Evolutionary conservation across 2,888 invertebrate species (phyloP), one percentile per base, ranked within the genome.

Genomic region (Polyommatus iphigenia): DNA sequence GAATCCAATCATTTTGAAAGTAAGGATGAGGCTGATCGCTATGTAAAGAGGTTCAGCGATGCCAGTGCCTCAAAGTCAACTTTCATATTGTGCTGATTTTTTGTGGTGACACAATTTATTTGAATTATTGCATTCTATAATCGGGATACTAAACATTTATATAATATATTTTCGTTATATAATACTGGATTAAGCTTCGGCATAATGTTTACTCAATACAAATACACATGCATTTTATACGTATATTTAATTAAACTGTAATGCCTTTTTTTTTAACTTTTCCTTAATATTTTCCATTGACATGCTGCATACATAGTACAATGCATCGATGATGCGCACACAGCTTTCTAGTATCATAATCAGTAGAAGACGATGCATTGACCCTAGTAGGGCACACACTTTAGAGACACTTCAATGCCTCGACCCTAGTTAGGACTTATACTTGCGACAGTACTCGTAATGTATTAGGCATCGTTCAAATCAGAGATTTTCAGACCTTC

Each of bases 401-500:
- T 32, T 67, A 1, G 6, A 29, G 29, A 67, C 7, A 32, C 13
- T 24, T 4, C 3, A 24, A 20, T 8, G 8, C 59, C 13, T 13
- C 10, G 24, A 62, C 62, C 41, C 46, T 62, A 13, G 24, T 67
- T 15, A 32, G 29, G 62, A 15, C 32, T 29, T 67, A 20, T 67
- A 29, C 67, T 67, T 67, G 4, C 29, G 67, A 67, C 15, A n/a
- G n/a, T n/a, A n/a, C n/a, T n/a, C 32, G 29, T 15, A 15, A 24
- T 62, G 24, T 24, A 24, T 10, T 6, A 20, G 59, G n/a, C 67
- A 67, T 15, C 29, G 29, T 29, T 67, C 29, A 10, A 29, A 67
- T 67, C 29, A 67, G 29, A 67, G 67, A 67, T 67, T 29, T 67
- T 67, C 20, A 20, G 62, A 24, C 13, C 67, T 67, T 67, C 67